Base-by-base conservation (phyloP, 1,140 invertebrate species). In the Zaprionus camerounensis region DNA sequence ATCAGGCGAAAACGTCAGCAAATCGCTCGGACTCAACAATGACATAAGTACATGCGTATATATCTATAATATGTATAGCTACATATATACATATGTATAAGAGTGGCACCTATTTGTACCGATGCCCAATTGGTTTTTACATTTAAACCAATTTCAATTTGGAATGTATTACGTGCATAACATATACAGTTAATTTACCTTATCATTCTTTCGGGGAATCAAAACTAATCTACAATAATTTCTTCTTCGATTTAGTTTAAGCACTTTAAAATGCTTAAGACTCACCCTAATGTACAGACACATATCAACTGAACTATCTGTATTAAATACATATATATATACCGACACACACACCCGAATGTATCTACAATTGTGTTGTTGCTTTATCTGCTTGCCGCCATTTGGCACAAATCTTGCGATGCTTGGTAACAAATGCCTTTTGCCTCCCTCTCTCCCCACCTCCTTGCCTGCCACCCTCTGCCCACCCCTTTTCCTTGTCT, bases 1-100 rank as follows among this genome's bases (percentile, higher is more conserved):
- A 63, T n/a, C 13, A 26, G 36, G 38, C 36, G 9, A 57, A 56
- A 51, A 72, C 70, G 64, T 67, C 70, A 72, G 63, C 64, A 28
- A 46, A 65, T 64, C 56, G 69, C 51, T 53, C 69, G 62, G 68
- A 53, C 78, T 80, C 85, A 78, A 70, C 70, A 81, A 87, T 87
- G 84, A 88, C 83, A 86, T 88, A 86, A 86, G 83, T 88, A 87
- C 79, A 46, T 4, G 5, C 26, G 53, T 17, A 11, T 64, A 51
- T 12, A 44, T 59, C 20, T 9, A 11, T 11, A 11, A 57, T 65
- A 28, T 26, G 46, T 65, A 24, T 62, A 46, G n/a, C 6, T 46
- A 17, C 17, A 46, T 46, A 9, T n/a, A n/a, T n/a, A n/a, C n/a
- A n/a, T n/a, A n/a, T n/a, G n/a, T n/a, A n/a, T 46, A 11, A 46